These are phyloP conservation scores for Octodon degus DNA, from an alignment of 2,113 vertebrate genomes.

Conservation along the genomic window DNA sequence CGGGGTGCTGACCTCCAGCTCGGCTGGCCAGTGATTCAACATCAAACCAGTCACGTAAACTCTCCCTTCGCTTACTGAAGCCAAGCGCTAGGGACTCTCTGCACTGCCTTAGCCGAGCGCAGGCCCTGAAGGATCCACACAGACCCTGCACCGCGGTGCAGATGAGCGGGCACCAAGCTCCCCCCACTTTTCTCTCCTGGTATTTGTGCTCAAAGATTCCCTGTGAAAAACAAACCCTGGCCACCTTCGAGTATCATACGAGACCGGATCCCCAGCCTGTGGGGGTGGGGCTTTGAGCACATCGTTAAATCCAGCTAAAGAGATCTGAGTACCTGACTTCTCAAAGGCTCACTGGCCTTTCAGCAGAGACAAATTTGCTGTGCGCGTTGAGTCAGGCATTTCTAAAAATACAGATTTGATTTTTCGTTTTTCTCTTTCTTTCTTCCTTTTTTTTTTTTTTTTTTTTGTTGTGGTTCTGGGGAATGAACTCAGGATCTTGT, in stretches of 20 bases:
- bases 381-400: neutral
- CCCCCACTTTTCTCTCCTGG: neutral
- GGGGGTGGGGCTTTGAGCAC: neutral
- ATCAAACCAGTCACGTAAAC: neutral
- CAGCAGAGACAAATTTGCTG: neutral
- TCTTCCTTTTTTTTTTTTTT: too few relatives aligned
- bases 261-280: too few relatives aligned
- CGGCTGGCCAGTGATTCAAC: neutral
- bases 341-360: neutral
- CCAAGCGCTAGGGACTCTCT: neutral
- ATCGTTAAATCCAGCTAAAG: neutral
- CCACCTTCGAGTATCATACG: neutral
- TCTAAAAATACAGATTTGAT: neutral
- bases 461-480: too few relatives aligned
- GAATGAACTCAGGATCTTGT: too few relatives aligned
- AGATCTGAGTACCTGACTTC: neutral
- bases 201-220: neutral
- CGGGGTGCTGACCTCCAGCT: neutral
- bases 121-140: neutral
- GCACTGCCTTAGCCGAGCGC: fast-evolving
- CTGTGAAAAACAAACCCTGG: neutral
- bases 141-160: neutral
- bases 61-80: neutral
- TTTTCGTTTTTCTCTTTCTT: neutral
- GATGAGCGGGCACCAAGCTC: neutral